Base-by-base conservation (phyloP, 2,888 invertebrate species). In the Hyles lineata region DNA sequence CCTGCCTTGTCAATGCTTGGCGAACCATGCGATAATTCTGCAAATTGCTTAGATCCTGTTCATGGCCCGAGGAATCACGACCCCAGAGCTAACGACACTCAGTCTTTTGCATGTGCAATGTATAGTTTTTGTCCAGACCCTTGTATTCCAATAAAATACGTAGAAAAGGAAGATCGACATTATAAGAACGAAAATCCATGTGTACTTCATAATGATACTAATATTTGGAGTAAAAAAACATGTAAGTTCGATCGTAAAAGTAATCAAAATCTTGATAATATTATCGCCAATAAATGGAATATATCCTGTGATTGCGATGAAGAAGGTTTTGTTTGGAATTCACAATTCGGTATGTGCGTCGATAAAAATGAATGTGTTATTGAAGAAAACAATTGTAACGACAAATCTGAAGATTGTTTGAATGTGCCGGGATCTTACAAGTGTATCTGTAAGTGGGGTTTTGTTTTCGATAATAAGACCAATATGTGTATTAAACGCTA, bases 81-180 rank as follows among this genome's bases (percentile, higher is more conserved):
- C 83, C 90, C 93, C n/a, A 90, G 96, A 76, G 95, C 96, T 0
- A 88, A 95, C 75, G 96, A 96, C 80, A 85, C 85, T 67, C 79
- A 87, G 69, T 90, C 95, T 1, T 96, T 95, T 85, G 90, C 90
- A 63, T 96, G 96, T 84, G 96, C 96, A 15, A 82, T 91, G 76
- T 96, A 96, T 80, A 96, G 96, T 82, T 96, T 96, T 87, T 96
- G 96, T 85, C 96, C 96, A 9, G 96, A 96, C 84, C 95, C 95
- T 9, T 96, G 96, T 80, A 96, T 96, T 81, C 93, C 95, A 23
- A 80, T 91, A 73, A 95, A 92, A 79, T 93, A 95, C 79, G 82
- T 95, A 17, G 79, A 84, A 25, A 80, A 86, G 25, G 77, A 85
- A 73, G 85, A 85, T 15, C 86, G 93, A 70, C 96, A 96, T 82